Evolutionary conservation across 2,113 vertebrate genomes (phyloP), one percentile per base, ranked within the genome.

Genomic region (Aleadryas rufinucha): DNA sequence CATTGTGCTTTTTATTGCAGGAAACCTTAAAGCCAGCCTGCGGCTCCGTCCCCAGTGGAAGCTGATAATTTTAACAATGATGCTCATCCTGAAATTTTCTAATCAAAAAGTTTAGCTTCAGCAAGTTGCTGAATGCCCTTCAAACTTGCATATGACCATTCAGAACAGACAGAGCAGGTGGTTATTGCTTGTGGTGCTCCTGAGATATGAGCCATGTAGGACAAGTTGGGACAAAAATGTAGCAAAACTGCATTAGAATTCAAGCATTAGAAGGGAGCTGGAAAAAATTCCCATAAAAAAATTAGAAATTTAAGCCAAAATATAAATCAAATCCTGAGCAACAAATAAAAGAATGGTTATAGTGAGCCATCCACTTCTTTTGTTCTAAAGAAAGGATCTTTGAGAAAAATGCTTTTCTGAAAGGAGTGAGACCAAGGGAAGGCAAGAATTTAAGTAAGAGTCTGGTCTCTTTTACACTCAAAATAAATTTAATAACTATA

Each of bases 51-150:
- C 77, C 81, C 81, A 94, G 52, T 81, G 90, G 84, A 85, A 63
- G 52, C 10, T 50, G 93, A 93, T 95, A 30, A 95, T 97, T 95
- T 96, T 65, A 94, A 85, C 84, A 69, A 59, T 52, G 79, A 93
- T 71, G 22, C 24, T 94, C 61, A 72, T 71, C 84, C 57, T 79
- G 68, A 97, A 94, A 91, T 93, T 95, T 85, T 81, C 71, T 78
- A 85, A 95, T 91, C 88, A 87, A 85, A 95, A 91, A 80, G 61
- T 95, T 92, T 65, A 87, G 39, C 69, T 93, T 90, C 4, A 6
- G 82, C 61, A 59, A 47, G 45, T 84, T 87, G 24, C 53, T 72
- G 49, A 95, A 96, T 87, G 88, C 23, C 90, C 93, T 96, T 96
- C 92, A 82, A 88, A 91, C 56, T 83, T 63, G 37, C 3, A 26